A percentile compares a stretch with the other conserved stretches of the same genome.
Conservation (phyloP, 92 coral and sea anemone species). For the Metridium senile region DNA sequence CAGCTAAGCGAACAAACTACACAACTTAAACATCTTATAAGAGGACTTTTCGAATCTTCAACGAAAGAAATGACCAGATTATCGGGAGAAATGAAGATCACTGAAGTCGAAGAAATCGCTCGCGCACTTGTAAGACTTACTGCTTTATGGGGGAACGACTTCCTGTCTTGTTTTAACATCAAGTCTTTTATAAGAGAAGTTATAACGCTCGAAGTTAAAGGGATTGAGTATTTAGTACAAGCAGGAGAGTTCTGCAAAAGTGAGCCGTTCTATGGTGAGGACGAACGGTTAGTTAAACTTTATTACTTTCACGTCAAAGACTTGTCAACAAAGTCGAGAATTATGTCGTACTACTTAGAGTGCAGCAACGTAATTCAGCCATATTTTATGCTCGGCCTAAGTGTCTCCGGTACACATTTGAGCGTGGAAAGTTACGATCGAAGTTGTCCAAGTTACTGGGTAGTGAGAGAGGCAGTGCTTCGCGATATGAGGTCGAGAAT, state of each 20-base stretch:
- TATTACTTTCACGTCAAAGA: constrained; percentile 63
- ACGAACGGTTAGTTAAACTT: constrained; percentile 51
- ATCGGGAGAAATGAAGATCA: constrained; percentile 22
- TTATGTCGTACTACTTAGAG: constrained; percentile 57
- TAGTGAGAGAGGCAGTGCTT: constrained; percentile 68
- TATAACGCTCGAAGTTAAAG: constrained; percentile 39
- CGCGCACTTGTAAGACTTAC: constrained; percentile 40
- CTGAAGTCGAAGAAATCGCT: constrained; percentile 45
- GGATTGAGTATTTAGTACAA: constrained; percentile 36
- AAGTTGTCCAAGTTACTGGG: constrained; percentile 78
- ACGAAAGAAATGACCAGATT: constrained; percentile 47
- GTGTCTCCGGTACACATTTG: constrained; percentile 57
- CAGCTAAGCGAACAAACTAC: constrained; percentile 6
- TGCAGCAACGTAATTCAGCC: constrained; percentile 54
- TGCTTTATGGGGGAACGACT: constrained; percentile 44
- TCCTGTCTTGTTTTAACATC: constrained; percentile 42
- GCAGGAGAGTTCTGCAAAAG: constrained; percentile 75
- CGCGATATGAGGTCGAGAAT: constrained; percentile 56
- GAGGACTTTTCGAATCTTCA: constrained; percentile 29
- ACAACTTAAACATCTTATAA: constrained; percentile 27
- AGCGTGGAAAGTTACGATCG: constrained; percentile 62
- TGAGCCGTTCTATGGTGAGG: constrained; percentile 54
- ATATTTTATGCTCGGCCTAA: constrained; percentile 61
- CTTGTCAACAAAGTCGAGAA: constrained; percentile 24
- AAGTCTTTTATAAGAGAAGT: constrained; percentile 62